These are phyloP conservation scores for Selene dorsalis DNA, from an alignment of 2,797 vertebrate genomes.

Conservation along the genomic window DNA sequence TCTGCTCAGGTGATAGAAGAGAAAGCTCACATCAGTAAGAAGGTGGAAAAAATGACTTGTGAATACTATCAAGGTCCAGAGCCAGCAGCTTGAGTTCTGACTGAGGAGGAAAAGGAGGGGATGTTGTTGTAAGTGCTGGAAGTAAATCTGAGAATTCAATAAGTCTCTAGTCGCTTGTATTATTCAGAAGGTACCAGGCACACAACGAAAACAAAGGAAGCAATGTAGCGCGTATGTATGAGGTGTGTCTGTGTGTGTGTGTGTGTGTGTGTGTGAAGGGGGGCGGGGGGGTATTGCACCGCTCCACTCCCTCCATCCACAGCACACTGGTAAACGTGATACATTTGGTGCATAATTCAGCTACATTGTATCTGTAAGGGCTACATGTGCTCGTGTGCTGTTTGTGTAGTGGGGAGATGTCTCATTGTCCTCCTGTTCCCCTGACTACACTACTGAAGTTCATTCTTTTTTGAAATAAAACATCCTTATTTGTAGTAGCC, in stretches of 20 bases:
- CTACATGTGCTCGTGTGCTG: slow-evolving; percentile 43
- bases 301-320: slow-evolving; percentile 39
- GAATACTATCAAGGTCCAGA: slow-evolving; percentile 46
- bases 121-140: slow-evolving; percentile 71
- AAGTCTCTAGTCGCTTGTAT: slow-evolving; percentile 77
- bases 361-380: slow-evolving; percentile 60
- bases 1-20: not conserved
- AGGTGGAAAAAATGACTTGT: slow-evolving; percentile 17
- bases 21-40: slow-evolving; percentile 28
- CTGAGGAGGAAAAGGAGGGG: slow-evolving; percentile 39
- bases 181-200: slow-evolving; percentile 76
- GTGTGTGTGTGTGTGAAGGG: not conserved
- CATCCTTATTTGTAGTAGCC: too few species aligned
- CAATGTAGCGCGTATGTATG: slow-evolving; percentile 47
- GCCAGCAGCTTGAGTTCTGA: slow-evolving; percentile 49
- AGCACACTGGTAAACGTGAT: slow-evolving; percentile 56
- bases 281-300: too few species aligned
- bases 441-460: not conserved
- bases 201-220: slow-evolving; percentile 73
- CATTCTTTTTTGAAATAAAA: slow-evolving; percentile 3
- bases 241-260: slow-evolving; percentile 30
- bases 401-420: slow-evolving; percentile 13
- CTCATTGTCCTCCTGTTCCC: slow-evolving; percentile 25
- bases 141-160: slow-evolving; percentile 79
- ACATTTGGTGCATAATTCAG: slow-evolving; percentile 73